Base-by-base conservation (phyloP, 2,113 vertebrate genomes). In the Strix uralensis region DNA sequence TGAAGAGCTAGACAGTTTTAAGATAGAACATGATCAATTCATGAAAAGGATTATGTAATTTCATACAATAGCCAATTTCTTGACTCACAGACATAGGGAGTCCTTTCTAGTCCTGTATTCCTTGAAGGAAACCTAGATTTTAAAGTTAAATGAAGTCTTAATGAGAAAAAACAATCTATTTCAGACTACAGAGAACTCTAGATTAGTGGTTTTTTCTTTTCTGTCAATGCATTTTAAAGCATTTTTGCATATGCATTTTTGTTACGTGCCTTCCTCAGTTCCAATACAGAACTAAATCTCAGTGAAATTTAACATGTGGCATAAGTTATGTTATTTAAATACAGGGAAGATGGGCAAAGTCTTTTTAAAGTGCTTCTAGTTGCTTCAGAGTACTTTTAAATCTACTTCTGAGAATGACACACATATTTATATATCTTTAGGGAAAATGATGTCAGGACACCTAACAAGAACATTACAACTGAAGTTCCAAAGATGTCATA, bases 101-200 rank as follows among this genome's bases (percentile, higher is more conserved):
- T 36, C 42, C 40, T 92, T 95, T 94, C 72, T 80, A 88, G 42
- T 38, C 55, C 75, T 66, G 22, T 38, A 75, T 65, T 89, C 77
- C 61, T 90, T 94, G 27, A 94, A 92, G 49, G 18, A 94, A 93
- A 87, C 18, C 26, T 44, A 52, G 36, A 91, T 87, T 94, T 96
- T 44, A 65, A 95, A 97, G 73, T 79, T 72, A 94, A 95, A 92
- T 86, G 15, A 73, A 86, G 84, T 52, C 32, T 54, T 86, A 69
- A 78, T 44, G 52, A 95, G 65, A 88, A 78, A 20, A 54, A 86
- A 34, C 11, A 2, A 70, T 46, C 21, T 81, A 63, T 59, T 94
- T 88, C 69, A 96, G 44, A 91, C 40, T 67, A 92, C 69, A 84
- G 69, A 81, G 54, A 86, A 84, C 17, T 62, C 26, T 18, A 54